Evolutionary conservation across 2,888 invertebrate species (phyloP).

Genomic region (Nephrotoma guestfalica): DNA sequence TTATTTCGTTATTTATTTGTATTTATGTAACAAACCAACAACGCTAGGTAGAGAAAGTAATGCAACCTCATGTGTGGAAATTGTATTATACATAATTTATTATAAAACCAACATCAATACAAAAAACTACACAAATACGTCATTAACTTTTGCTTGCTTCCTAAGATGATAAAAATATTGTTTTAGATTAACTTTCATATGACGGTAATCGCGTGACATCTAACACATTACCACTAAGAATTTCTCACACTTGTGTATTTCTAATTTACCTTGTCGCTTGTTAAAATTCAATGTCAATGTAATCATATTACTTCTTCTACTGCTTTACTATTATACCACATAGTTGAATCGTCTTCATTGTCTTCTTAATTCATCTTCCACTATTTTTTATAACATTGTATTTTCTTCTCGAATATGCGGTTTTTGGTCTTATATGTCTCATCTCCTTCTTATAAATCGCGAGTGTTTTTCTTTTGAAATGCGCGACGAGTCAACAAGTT

Average conservation of each 20-base stretch:
- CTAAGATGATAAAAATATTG: neutral
- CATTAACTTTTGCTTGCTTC: neutral
- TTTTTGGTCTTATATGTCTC: neutral
- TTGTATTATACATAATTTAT: neutral
- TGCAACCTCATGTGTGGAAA: neutral
- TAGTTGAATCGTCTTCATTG: neutral
- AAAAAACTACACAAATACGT: neutral
- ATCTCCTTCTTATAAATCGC: neutral
- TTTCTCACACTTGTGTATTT: neutral
- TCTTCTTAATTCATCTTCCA: neutral
- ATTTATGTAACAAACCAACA: neutral
- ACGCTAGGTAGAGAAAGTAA: neutral
- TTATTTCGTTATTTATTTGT: neutral
- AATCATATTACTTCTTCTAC: neutral
- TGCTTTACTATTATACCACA: neutral
- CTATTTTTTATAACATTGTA: neutral
- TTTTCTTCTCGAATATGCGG: neutral
- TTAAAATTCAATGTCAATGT: neutral
- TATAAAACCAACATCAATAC: neutral
- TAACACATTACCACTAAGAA: neutral
- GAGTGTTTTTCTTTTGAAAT: neutral
- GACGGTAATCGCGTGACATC: neutral
- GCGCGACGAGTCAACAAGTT: neutral
- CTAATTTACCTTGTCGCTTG: neutral
- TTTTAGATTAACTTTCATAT: neutral